Evolutionary conservation across 2,797 vertebrate species (phyloP), one percentile per base, ranked within the genome.

Genomic region (Lagorchestes hirsutus): DNA sequence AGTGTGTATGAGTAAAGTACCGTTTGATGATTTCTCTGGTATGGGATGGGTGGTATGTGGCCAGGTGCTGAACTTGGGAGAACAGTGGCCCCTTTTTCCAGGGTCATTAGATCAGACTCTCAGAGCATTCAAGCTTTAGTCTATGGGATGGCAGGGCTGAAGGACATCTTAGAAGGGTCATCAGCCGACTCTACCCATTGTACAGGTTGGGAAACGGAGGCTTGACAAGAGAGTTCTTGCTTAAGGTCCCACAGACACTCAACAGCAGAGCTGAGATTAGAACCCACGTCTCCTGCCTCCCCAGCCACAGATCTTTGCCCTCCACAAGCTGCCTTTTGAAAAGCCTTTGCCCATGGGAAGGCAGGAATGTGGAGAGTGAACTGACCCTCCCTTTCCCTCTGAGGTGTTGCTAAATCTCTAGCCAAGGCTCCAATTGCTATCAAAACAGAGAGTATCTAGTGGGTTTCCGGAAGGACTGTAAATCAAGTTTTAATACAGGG

Each of bases 1-100:
- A 5, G 98, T 98, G 98, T 98, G 98, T 98, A 98, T 98, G 98
- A 98, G 98, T 98, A 98, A 98, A 98, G 97, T 98, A 97, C 95
- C 95, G 98, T 98, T 98, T 98, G 98, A 98, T 98, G 40, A 50
- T 87, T 87, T 87, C 98, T 98, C 87, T 97, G 96, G 98, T 96
- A 97, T 97, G 97, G 97, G 97, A 97, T 82, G 67, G 22, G n/a
- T 40, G 97, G 98, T 97, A 97, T 98, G 98, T 31, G 54, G 52
- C 54, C 90, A 31, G 52, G 54, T 13, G 29, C 90, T 5, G 5
- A 18, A 34, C 28, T 31, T 91, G 90, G 54, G 90, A 54, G 54
- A 91, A 22, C 34, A 1, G 12, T 54, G 50, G 52, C 3, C 4
- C 31, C 52, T 3, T 50, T 87, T 87, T 24, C 74, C 40, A 31